phyloP scores from a whole-genome alignment of 1,140 invertebrate genomes.

The Planococcus citri region DNA sequence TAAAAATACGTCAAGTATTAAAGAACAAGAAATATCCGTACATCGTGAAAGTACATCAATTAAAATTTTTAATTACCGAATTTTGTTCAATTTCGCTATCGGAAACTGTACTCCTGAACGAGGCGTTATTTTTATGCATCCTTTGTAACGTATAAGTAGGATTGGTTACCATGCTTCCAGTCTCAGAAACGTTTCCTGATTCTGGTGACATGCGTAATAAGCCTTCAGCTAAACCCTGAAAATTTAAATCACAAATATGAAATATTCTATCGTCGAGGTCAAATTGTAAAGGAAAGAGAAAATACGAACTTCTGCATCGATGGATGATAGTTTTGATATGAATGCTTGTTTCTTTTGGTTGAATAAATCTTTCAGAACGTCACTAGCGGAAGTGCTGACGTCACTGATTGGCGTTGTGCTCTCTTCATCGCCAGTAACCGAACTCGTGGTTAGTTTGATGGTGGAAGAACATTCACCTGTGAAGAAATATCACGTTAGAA shows the following conservation, averaged over 20 bases:
- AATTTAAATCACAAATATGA: not conserved
- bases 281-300: not conserved
- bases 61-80: conserved; percentile 36
- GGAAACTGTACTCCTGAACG: conserved; percentile 76
- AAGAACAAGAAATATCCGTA: not conserved
- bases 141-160: conserved; percentile 44
- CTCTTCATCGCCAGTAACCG: conserved; percentile 36
- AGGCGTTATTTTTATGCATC: conserved; percentile 39
- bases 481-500: conserved; percentile 16
- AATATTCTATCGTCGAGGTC: not conserved
- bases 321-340: conserved; percentile 71
- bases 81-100: conserved; percentile 77
- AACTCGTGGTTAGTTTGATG: conserved; percentile 23
- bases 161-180: conserved; percentile 62
- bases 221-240: conserved; percentile 21
- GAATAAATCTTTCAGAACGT: conserved; percentile 78
- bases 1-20: not conserved
- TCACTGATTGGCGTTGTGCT: conserved; percentile 29
- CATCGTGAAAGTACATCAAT: conserved; percentile 2
- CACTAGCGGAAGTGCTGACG: conserved; percentile 45
- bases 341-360: conserved; percentile 75
- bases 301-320: conserved; percentile 71
- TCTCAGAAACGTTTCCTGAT: conserved; percentile 44
- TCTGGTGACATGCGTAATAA: conserved; percentile 42
- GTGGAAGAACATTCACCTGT: conserved; percentile 31